Evolutionary conservation across 1,140 invertebrate species (phyloP).

Genomic region (fruit fly (Drosophila melanogaster)): Release_6_plus_ISO1_MT NT_037436.4:21207501-21208000

Average conservation of each 20-base stretch:
- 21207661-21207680: conserved; percentile 67
- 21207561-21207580: conserved; percentile 86
- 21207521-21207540: conserved; percentile 91
- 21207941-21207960: conserved; percentile 15
- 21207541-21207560: conserved; percentile 86
- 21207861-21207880: neutral
- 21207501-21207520: conserved; percentile 90
- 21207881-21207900: neutral
- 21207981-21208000: conserved; percentile 2
- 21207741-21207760: conserved; percentile 11
- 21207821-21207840: neutral
- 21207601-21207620: conserved; percentile 1
- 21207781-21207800: conserved; percentile 8
- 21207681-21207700: conserved; percentile 52
- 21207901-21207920: conserved; percentile 8
- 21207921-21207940: conserved; percentile 36
- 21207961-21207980: neutral
- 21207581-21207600: conserved; percentile 82
- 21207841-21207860: neutral
- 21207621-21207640: conserved; percentile 21
- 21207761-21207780: conserved; percentile 32
- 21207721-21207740: conserved; percentile 38
- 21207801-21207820: neutral
- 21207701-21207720: conserved; percentile 25
- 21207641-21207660: conserved; percentile 41